Evolutionary conservation across 2,113 vertebrate genomes (phyloP), one percentile per base, ranked within the genome.

Genomic region (Oreotrochilus melanogaster): DNA sequence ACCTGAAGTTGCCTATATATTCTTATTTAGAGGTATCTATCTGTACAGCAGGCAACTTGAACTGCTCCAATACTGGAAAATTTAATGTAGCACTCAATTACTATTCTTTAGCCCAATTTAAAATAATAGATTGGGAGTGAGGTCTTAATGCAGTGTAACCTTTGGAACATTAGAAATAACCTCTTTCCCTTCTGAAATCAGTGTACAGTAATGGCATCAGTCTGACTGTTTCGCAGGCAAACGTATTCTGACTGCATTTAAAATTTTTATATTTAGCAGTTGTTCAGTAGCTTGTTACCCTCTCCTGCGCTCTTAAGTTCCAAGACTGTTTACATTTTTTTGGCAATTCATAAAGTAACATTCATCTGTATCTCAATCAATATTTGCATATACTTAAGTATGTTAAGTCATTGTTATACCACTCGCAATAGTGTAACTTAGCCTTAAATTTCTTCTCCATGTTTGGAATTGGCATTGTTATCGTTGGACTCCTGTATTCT

Each of bases 161-260:
- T 98, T 98, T 96, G 97, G 97, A 98, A 98, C 96, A 95, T 97
- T 97, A 97, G 96, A 97, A 98, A 97, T 98, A 98, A 97, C 96
- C 95, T 95, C 88, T 93, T 97, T 97, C 57, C 88, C 71, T 94
- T 90, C 50, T 91, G 95, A 96, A 97, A 78, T 95, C 74, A 78
- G 86, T 93, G 69, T 96, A 92, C 64, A 92, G 86, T 96, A 97
- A 96, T 95, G 64, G 53, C 73, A 97, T 96, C 85, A 85, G 70
- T 97, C 95, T 97, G 97, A 91, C 54, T 14, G 4, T 78, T 96
- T 73, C 56, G 14, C 54, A 86, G 93, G 72, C 4, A 25, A 92
- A 91, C 67, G 66, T 96, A 90, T 51, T 95, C 65, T 84, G 57
- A 81, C 88, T 95, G 39, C 43, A 45, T 88, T 89, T 96, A 72